These are phyloP conservation scores for Coryphaenoides rupestris DNA, from an alignment of 2,113 vertebrate species.

Conservation along the genomic window DNA sequence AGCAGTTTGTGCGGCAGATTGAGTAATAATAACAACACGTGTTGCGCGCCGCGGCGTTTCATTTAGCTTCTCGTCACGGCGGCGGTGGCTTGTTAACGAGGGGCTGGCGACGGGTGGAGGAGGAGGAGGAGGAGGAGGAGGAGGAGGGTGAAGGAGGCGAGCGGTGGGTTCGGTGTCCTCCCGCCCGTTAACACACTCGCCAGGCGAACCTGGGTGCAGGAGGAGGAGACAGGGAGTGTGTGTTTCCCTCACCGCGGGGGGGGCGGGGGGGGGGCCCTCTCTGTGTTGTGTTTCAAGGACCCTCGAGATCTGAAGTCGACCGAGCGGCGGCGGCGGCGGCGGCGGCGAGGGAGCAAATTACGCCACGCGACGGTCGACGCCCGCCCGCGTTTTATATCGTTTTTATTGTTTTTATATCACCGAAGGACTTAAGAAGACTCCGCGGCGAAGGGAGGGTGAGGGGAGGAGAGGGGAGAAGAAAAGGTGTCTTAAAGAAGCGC, in stretches of 20 bases:
- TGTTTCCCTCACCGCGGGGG: constrained; percentile 84
- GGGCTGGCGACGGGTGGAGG: constrained; percentile 31
- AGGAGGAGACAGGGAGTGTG: constrained; percentile 74
- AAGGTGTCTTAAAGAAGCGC: constrained; percentile 61
- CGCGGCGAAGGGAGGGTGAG: no score
- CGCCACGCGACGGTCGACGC: neutral
- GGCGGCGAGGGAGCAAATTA: neutral
- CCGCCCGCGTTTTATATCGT: constrained; percentile 58
- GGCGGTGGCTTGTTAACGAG: constrained; percentile 70
- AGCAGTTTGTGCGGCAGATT: constrained; percentile 96
- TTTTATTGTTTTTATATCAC: constrained; percentile 28
- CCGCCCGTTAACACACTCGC: constrained; percentile 76
- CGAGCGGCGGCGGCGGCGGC: no score
- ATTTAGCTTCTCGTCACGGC: constrained; percentile 94
- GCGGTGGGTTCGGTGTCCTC: no score
- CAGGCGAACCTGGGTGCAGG: constrained; percentile 89
- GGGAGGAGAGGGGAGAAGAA: constrained; percentile 28
- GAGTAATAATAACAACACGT: constrained; percentile 94
- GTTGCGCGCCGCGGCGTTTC: constrained; percentile 81
- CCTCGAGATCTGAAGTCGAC: neutral
- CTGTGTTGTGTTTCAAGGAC: constrained; percentile 61
- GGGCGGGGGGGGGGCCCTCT: no score
- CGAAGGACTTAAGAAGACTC: constrained; percentile 44
- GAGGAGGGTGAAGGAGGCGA: no score
- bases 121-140: no score